phyloP scores from a whole-genome alignment of 2,113 vertebrate genomes.

The Oncorhynchus mykiss region DNA sequence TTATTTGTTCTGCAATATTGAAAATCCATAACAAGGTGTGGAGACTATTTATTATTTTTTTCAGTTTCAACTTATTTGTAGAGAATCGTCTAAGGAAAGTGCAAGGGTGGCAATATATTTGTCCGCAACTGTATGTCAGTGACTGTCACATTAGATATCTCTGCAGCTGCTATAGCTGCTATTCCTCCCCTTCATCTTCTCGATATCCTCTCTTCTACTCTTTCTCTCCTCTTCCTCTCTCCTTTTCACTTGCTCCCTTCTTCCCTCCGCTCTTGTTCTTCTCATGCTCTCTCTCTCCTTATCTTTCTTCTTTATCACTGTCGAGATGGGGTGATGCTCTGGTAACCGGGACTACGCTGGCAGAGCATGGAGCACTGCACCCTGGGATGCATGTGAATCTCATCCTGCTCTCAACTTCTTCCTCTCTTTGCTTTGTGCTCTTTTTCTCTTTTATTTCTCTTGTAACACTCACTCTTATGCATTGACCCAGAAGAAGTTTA shows the following conservation, averaged over 20 bases:
- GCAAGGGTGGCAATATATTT: too few relatives aligned
- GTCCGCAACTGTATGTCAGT: too few relatives aligned
- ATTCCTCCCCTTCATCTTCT: constrained; percentile 3
- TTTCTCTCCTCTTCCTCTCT: too few relatives aligned
- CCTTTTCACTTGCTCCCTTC: too few relatives aligned
- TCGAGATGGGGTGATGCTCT: constrained; percentile 52
- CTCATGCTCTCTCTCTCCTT: background rate
- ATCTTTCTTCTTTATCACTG: constrained; percentile 68
- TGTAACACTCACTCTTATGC: background rate
- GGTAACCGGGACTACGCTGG: constrained; percentile 60
- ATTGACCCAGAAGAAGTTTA: background rate
- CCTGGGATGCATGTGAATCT: constrained; percentile 35
- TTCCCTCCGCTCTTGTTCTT: background rate
- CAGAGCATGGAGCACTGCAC: constrained; percentile 28
- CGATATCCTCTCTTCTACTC: background rate
- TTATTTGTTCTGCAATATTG: too few relatives aligned
- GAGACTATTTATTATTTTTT: too few relatives aligned
- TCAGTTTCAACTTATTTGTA: too few relatives aligned
- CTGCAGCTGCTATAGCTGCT: too few relatives aligned
- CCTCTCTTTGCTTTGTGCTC: background rate
- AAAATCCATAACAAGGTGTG: too few relatives aligned
- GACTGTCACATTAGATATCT: too few relatives aligned
- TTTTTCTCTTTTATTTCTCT: too few relatives aligned
- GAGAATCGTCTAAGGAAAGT: too few relatives aligned
- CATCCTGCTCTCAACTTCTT: background rate